A percentile compares a stretch with the other conserved stretches of the same genome.
phyloP scores from a whole-genome alignment of 2,888 invertebrate genomes.

The Cinara cedri region DNA sequence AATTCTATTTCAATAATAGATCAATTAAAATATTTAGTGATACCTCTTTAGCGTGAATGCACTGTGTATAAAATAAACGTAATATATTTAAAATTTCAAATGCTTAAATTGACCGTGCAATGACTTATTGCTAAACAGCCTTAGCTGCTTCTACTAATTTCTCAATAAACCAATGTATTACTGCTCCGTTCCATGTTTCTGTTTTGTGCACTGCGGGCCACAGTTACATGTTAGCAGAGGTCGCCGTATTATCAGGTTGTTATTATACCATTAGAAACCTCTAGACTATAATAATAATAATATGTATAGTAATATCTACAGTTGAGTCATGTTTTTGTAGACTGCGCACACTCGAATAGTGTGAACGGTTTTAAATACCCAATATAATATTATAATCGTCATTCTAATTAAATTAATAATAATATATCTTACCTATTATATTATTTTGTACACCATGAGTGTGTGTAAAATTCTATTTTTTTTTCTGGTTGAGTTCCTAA shows the following conservation, averaged over 20 bases:
- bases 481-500: no score
- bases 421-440: no score
- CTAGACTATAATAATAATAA: no score
- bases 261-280: constrained; percentile 21
- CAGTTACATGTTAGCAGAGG: not conserved
- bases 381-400: not conserved
- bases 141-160: constrained; percentile 7
- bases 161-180: constrained; percentile 12
- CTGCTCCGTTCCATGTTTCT: not conserved
- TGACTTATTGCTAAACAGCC: constrained; percentile 24
- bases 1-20: no score
- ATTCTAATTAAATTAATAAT: constrained; percentile 2
- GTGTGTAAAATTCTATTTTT: no score
- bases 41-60: not conserved
- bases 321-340: constrained; percentile 25
- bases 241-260: constrained; percentile 16
- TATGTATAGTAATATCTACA: not conserved
- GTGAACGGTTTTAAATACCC: no score
- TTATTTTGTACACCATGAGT: no score
- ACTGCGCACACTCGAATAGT: not conserved
- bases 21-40: not conserved
- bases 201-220: not conserved
- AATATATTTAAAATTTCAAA: no score
- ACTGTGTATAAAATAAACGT: no score
- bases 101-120: no score